Base-by-base conservation (phyloP, 2,888 invertebrate species). In the Apodemia duryi region DNA sequence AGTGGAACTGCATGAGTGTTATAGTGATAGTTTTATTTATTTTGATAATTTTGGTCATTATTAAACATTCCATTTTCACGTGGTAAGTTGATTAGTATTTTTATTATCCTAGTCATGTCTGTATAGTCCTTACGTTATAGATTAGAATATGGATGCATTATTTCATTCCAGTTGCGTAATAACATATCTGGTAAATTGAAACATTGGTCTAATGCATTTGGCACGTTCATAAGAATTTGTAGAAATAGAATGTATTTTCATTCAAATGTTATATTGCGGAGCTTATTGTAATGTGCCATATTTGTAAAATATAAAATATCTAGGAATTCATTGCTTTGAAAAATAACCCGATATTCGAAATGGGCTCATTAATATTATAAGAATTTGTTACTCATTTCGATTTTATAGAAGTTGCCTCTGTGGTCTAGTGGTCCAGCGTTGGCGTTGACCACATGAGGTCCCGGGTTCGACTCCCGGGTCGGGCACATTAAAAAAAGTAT, bases 1-100 rank as follows among this genome's bases (percentile, higher is more conserved):
- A n/a, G 54, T 54, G 29, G 21, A 28, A 13, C 13, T 46, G 64
- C 64, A 61, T 64, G 64, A 49, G 6, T 21, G 46, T 51, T 64
- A 46, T 5, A 61, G 28, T 43, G 49, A 43, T 61, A 49, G 7
- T 61, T 28, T 38, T 61, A 61, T 43, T 43, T 43, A 28, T 61
- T 64, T 64, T 4, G 28, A 51, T 35, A 51, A n/a, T 63, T n/a
- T 35, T 52, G 9, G 21, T n/a, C 9, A 11, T 51, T 32, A 51
- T 49, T 28, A 11, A 49, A 63, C 35, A 63, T 49, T 63, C 46
- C 35, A 3, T 28, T 54, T 54, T 29, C 54, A 6, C 11, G 11
- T 54, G 54, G 54, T 54, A 29, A 54, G 54, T 54, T 54, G 29
- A 54, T 54, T 28, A 54, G 54, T 28, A 54, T 28, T 28, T 54